phyloP scores from a whole-genome alignment of 2,113 vertebrate genomes.

The Daubentonia madagascariensis region DNA sequence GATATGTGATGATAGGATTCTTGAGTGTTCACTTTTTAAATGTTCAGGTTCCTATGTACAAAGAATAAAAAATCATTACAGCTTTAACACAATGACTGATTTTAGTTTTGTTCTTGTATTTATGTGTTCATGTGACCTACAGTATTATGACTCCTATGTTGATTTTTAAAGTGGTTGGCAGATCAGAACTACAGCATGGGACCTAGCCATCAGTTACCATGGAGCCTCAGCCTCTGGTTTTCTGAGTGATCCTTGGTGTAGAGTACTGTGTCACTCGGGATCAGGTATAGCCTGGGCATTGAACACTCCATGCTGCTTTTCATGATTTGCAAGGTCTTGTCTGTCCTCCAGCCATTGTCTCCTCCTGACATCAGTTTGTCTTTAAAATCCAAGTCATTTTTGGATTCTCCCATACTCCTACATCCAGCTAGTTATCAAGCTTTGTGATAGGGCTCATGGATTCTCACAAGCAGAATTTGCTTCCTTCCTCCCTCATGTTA shows the following conservation, averaged over 20 bases:
- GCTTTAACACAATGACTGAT: neutral
- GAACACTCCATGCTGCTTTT: neutral
- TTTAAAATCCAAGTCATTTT: constrained; percentile 16
- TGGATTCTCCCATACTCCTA: neutral
- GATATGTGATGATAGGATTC: neutral
- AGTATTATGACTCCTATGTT: constrained; percentile 9
- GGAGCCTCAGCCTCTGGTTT: neutral
- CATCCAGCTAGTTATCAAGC: neutral
- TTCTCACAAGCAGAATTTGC: neutral
- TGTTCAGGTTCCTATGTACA: neutral
- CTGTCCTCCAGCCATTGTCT: neutral
- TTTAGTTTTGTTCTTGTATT: constrained; percentile 23
- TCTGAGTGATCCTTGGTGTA: neutral
- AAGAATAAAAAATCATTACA: neutral
- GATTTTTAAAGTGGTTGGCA: constrained; percentile 3
- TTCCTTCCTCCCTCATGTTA: neutral
- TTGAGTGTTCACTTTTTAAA: constrained; percentile 20
- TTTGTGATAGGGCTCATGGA: neutral
- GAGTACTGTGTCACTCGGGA: neutral
- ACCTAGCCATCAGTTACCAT: neutral
- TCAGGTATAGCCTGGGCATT: neutral
- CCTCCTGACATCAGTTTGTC: neutral
- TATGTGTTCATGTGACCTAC: constrained; percentile 1
- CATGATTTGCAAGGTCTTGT: neutral
- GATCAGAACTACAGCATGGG: neutral